Base-by-base conservation (phyloP, 2,888 invertebrate species). In the Luffia ferchaultella region DNA sequence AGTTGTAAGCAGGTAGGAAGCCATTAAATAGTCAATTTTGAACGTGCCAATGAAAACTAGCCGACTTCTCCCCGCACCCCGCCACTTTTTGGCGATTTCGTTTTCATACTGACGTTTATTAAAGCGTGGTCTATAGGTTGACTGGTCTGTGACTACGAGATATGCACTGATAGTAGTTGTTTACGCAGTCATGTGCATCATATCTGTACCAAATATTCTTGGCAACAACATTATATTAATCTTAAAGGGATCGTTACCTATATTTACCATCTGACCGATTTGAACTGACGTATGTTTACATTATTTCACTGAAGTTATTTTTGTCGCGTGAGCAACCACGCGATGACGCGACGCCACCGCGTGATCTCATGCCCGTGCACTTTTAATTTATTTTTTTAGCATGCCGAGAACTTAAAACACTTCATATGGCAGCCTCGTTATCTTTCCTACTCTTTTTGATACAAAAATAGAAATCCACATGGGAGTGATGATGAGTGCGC, bases 261-360 rank as follows among this genome's bases (percentile, higher is more conserved):
- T 30, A 30, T 30, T 30, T 30, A 30, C 12, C 3, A 12, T 12
- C 30, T 30, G 30, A 30, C 30, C 30, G 30, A 30, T 30, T 30
- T 30, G n/a, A n/a, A n/a, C 12, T 30, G 12, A 12, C 30, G 30
- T 30, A 30, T 30, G 30, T 62, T 15, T n/a, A 19, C 19, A 16
- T 43, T 19, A 59, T 59, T 55, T 54, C 55, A 58, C 56, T 49
- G 52, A 58, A 66, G 68, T 67, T 79, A 80, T 79, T 80, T 79
- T 63, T 57, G 78, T 72, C 68, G 60, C 54, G 62, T 80, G 79
- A 79, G 71, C 74, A 64, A 68, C 56, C 55, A 57, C 56, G 59
- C 58, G 59, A 67, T 75, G 74, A 73, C 75, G 71, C 68, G 66
- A 65, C 68, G 64, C 40, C 66, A 70, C 61, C 56, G 63, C 79